Percentiles rank a stretch among this genome's conserved stretches.
These are phyloP conservation scores for Hylia prasina DNA, from an alignment of 2,113 vertebrate genomes.

Conservation along the genomic window DNA sequence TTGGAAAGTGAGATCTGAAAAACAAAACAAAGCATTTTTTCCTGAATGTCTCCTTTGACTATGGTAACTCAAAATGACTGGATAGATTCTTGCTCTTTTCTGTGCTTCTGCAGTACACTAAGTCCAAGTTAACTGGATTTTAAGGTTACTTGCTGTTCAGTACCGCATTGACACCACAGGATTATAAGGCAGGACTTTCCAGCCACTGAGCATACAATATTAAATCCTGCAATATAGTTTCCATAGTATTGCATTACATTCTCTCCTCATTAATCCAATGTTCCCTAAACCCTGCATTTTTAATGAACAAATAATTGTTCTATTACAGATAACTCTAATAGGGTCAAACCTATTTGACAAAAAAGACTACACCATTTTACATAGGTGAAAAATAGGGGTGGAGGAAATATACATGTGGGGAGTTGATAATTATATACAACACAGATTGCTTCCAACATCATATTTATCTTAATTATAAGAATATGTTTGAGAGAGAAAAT, in stretches of 20 bases:
- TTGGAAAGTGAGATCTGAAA: background rate
- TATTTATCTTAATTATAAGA: background rate
- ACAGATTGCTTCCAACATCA: background rate
- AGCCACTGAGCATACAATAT: background rate
- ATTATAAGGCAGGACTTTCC: background rate
- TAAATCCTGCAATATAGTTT: background rate
- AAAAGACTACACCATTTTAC: background rate
- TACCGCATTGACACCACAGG: background rate
- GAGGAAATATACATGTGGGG: background rate
- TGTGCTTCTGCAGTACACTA: background rate
- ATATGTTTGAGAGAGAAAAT: background rate
- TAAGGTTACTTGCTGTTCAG: constrained; percentile 1
- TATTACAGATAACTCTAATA: background rate
- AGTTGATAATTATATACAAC: background rate
- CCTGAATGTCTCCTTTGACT: background rate
- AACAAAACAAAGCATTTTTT: background rate
- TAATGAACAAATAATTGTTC: background rate
- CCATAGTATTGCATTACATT: background rate
- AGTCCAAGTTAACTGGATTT: background rate
- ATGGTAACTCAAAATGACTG: background rate
- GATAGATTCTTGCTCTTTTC: background rate
- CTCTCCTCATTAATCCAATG: background rate
- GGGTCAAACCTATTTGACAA: background rate
- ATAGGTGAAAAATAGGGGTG: background rate
- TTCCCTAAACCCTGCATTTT: background rate